Evolutionary conservation across 2,797 vertebrate genomes (phyloP).

Genomic region (Acridotheres tristis): DNA sequence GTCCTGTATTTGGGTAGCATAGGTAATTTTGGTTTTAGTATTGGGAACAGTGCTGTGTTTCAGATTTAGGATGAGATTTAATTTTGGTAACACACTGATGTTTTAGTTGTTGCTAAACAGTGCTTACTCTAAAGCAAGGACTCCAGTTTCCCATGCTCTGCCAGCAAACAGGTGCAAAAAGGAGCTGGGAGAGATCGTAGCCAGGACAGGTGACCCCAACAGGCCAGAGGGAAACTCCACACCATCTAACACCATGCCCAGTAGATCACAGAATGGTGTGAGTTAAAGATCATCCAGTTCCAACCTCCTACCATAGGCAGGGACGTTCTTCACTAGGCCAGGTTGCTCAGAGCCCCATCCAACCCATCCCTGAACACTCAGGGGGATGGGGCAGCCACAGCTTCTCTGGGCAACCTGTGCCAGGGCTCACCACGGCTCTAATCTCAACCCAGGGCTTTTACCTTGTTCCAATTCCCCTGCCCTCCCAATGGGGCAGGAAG

Average conservation of each 20-base stretch:
- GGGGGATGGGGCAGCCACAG: background rate
- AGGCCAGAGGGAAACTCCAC: background rate
- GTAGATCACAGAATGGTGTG: background rate
- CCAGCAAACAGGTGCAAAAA: background rate
- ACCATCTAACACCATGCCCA: fast-evolving
- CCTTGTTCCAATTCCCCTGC: background rate
- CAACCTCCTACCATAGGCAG: background rate
- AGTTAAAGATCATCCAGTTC: background rate
- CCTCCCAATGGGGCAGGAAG: background rate
- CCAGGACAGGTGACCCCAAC: background rate
- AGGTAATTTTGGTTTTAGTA: background rate
- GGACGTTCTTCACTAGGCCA: background rate
- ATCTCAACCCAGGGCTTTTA: background rate
- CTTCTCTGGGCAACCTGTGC: background rate
- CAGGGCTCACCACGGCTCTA: background rate
- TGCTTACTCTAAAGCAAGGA: background rate
- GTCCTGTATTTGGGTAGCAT: background rate
- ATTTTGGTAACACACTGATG: no score
- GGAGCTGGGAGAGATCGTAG: background rate
- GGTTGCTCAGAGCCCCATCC: background rate
- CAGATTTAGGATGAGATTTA: background rate
- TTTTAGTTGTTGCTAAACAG: background rate
- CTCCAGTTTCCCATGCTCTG: background rate
- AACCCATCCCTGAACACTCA: background rate
- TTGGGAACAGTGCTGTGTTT: background rate